Base-by-base conservation (phyloP, 1,140 invertebrate genomes). In the Drosophila littoralis region DNA sequence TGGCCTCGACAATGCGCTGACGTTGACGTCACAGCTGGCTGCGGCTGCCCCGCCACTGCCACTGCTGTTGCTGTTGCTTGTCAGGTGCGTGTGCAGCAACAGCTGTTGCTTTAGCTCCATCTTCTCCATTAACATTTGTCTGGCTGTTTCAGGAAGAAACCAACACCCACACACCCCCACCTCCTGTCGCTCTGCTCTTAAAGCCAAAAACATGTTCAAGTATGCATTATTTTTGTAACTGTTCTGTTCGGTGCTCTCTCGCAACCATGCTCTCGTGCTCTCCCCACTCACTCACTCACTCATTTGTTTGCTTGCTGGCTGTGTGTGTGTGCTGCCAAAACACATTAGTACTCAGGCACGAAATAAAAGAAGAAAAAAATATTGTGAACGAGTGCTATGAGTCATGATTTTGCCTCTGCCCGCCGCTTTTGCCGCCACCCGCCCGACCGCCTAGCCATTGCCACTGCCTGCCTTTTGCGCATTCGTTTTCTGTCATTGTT, bases 321-420 rank as follows among this genome's bases (percentile, higher is more conserved):
- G 43, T 51, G 28, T 50, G 48, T 51, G 22, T 64, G 63, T 51
- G 74, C 74, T 77, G 75, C 81, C 83, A 77, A 88, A 79, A 88
- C 79, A 88, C 79, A 86, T 86, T 86, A 86, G 82, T 86, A 86
- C 83, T 86, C 83, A 79, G 79, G 77, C 83, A 86, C 83, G 84
- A 82, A 86, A 81, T 82, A 83, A 88, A 71, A 75, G 63, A 66
- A 75, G 75, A 77, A 82, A 75, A 81, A 85, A 52, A 38, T 57
- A 71, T 63, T 69, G 64, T 71, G 63, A 54, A 52, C 61, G 84
- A 88, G 59, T 70, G 81, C 77, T 73, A 88, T 89, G 84, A 88
- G 77, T 88, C 84, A 88, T 88, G 79, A 86, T 86, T 86, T 89
- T 63, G 70, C 63, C 65, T 79, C 64, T 57, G 46, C 36, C 36